A percentile compares a stretch with the other conserved stretches of the same genome.
phyloP scores from a whole-genome alignment of 2,888 invertebrate species.

The Epinotia nisella region DNA sequence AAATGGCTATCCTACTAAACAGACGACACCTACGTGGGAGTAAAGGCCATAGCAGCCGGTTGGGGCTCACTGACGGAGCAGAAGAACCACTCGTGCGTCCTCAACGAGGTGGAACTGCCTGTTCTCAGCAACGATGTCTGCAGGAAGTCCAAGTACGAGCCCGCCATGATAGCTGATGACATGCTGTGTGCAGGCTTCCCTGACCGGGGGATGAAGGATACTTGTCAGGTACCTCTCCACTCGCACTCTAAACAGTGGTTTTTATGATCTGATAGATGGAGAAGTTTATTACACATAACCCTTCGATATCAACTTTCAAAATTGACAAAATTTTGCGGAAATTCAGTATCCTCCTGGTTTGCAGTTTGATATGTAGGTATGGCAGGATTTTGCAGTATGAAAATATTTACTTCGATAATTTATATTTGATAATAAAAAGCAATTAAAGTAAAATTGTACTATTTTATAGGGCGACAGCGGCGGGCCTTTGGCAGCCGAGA shows the following conservation, averaged over 20 bases:
- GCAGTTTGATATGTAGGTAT: no score
- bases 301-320: no score
- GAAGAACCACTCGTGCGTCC: conserved; percentile 91
- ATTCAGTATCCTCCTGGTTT: no score
- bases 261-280: neutral
- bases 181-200: conserved; percentile 95
- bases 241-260: neutral
- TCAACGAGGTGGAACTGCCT: conserved; percentile 92
- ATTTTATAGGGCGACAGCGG: conserved; percentile 90
- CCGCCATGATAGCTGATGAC: conserved; percentile 92
- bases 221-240: conserved; percentile 88
- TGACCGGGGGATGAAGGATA: conserved; percentile 88
- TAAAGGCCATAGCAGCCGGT: conserved; percentile 90
- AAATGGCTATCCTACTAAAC: conserved; percentile 43
- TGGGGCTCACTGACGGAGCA: conserved; percentile 94
- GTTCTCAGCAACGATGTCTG: conserved; percentile 88
- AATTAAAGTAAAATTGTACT: neutral
- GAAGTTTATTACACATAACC: no score
- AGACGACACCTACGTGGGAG: conserved; percentile 83
- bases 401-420: neutral
- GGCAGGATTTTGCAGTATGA: no score
- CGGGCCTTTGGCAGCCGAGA: conserved; percentile 89
- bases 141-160: conserved; percentile 89
- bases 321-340: no score
- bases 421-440: neutral